A percentile compares a stretch with the other conserved stretches of the same genome.
phyloP scores from a whole-genome alignment of 92 coral and sea anemone genomes.

The Palythoa caribaeorum region DNA sequence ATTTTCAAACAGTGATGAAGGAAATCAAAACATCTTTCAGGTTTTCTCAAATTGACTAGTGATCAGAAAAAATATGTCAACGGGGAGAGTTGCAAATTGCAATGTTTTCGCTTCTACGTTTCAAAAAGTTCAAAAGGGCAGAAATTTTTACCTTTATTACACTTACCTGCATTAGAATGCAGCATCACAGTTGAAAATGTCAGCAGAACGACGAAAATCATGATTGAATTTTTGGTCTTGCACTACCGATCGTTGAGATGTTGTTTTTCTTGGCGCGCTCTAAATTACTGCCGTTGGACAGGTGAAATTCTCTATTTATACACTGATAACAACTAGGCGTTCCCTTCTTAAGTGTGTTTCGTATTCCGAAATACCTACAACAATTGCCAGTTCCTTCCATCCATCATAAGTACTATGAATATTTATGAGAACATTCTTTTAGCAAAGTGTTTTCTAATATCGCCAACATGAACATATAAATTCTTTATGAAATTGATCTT shows the following conservation, averaged over 20 bases:
- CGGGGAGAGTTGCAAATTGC: not conserved
- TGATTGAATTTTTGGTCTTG: not conserved
- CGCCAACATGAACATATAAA: not conserved
- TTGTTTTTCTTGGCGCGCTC: constrained; percentile 20
- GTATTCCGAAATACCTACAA: not conserved
- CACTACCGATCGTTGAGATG: not conserved
- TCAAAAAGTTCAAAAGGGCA: not conserved
- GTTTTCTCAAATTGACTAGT: not conserved
- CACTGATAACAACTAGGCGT: constrained; percentile 31
- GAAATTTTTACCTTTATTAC: not conserved
- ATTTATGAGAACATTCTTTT: constrained; percentile 2
- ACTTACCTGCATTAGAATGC: constrained; percentile 35
- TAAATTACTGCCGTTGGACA: not conserved
- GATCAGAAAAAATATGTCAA: not conserved
- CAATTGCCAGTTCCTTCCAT: constrained; percentile 26
- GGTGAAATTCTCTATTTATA: constrained; percentile 16
- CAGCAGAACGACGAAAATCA: constrained; percentile 13
- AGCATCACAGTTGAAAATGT: constrained; percentile 4
- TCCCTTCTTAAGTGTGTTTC: not conserved
- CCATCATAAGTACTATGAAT: not conserved
- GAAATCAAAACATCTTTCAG: not conserved
- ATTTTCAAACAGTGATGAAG: not conserved
- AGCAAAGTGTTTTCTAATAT: not conserved
- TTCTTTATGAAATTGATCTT: not conserved
- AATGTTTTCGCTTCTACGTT: not conserved